Evolutionary conservation across 2,113 vertebrate species (phyloP).

Genomic region (Coregonus clupeaformis): DNA sequence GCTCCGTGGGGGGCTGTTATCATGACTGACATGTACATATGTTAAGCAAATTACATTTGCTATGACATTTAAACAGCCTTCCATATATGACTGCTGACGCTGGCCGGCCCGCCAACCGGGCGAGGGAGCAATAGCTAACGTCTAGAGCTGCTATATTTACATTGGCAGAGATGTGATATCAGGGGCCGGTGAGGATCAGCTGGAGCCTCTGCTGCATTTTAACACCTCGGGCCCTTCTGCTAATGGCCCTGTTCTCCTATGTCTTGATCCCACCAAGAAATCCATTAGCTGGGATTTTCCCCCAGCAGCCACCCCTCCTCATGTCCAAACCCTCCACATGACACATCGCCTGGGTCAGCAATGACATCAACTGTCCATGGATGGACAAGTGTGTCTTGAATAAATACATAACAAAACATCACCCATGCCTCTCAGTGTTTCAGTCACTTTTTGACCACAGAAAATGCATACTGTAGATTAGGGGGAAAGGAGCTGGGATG

Average conservation of each 20-base stretch:
- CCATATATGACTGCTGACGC: conserved; percentile 50
- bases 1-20: conserved; percentile 54
- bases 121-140: conserved; percentile 31
- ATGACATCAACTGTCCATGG: neutral
- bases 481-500: neutral
- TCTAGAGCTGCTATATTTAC: conserved; percentile 70
- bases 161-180: conserved; percentile 62
- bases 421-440: too few species aligned
- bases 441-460: neutral
- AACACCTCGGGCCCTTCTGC: conserved; percentile 54
- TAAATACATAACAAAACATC: too few species aligned
- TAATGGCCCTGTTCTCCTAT: conserved; percentile 65
- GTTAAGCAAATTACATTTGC: conserved; percentile 67
- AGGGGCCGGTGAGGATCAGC: conserved; percentile 46
- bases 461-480: neutral
- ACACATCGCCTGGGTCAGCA: neutral
- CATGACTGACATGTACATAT: conserved; percentile 73
- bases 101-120: conserved; percentile 11
- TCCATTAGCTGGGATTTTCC: conserved; percentile 58
- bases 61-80: conserved; percentile 70
- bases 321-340: conserved; percentile 25
- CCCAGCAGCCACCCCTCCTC: conserved; percentile 29
- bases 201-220: conserved; percentile 53
- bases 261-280: conserved; percentile 56
- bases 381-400: neutral